These are phyloP conservation scores for Eubucco bourcierii DNA, from an alignment of 2,113 vertebrate genomes.

Conservation along the genomic window DNA sequence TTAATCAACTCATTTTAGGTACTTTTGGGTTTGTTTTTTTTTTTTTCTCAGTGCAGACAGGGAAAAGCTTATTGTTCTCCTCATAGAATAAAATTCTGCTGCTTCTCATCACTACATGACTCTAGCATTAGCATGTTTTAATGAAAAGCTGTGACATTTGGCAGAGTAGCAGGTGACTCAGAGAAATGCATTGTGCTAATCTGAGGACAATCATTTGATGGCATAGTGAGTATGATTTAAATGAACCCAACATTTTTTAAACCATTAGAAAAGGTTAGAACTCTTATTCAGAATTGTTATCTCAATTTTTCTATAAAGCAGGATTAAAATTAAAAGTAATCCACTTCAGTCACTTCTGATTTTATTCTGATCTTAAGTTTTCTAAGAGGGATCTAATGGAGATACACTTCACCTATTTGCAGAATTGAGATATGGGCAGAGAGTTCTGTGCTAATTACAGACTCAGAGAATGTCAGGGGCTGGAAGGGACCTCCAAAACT, in stretches of 20 bases:
- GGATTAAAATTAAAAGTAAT: not conserved
- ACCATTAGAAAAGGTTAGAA: not conserved
- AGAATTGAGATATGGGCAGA: not conserved
- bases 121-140: not conserved
- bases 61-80: not conserved
- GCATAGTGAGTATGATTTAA: not conserved
- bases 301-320: not conserved
- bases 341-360: not conserved
- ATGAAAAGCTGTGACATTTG: not conserved
- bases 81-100: not conserved
- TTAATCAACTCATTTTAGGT: not conserved
- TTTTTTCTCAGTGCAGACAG: not conserved
- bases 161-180: not conserved
- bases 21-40: not conserved
- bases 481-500: too few species aligned
- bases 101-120: not conserved
- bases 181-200: slow-evolving; percentile 5
- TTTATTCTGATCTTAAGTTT: not conserved
- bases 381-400: not conserved
- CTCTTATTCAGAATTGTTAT: not conserved
- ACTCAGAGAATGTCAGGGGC: too few species aligned
- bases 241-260: not conserved
- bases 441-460: not conserved
- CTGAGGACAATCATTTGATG: slow-evolving; percentile 1
- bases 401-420: not conserved